phyloP scores from a whole-genome alignment of 2,888 invertebrate genomes.

The Watsonalla cultraria region DNA sequence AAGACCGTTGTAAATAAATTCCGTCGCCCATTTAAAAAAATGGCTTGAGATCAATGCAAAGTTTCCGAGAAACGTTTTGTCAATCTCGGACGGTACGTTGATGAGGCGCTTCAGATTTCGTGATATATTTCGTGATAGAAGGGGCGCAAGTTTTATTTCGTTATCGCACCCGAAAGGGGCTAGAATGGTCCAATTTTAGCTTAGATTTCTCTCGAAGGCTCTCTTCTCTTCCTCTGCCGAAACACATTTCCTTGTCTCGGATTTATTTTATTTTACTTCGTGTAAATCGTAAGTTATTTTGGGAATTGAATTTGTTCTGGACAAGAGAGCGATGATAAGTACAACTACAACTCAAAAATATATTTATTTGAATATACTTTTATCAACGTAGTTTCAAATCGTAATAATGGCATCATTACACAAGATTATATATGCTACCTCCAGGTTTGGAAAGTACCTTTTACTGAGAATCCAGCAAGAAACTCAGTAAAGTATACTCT shows the following conservation, averaged over 20 bases:
- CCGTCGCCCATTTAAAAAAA: conserved; percentile 23
- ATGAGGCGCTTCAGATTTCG: conserved; percentile 33
- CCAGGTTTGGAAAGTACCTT: too few species aligned
- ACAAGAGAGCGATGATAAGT: too few species aligned
- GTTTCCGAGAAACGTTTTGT: conserved; percentile 29
- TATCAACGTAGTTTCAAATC: too few species aligned
- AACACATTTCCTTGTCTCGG: neutral
- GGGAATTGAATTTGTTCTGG: too few species aligned
- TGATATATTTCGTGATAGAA: conserved; percentile 20
- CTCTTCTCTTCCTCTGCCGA: neutral
- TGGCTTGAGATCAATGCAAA: conserved; percentile 35
- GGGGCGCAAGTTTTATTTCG: conserved; percentile 39
- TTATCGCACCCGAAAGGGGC: conserved; percentile 35
- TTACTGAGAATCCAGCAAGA: too few species aligned
- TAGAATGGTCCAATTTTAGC: conserved; percentile 25
- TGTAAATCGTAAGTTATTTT: too few species aligned
- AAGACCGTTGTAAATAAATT: conserved; percentile 12
- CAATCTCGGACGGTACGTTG: conserved; percentile 34
- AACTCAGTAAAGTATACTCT: too few species aligned
- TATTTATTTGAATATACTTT: too few species aligned
- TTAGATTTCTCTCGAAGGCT: neutral
- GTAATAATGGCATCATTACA: too few species aligned
- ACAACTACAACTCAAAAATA: too few species aligned
- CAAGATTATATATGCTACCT: too few species aligned
- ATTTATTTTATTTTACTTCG: too few species aligned